Percentiles rank a stretch among this genome's conserved stretches.
Evolutionary conservation across 2,113 vertebrate genomes (phyloP).

Genomic region (Oenanthe melanoleuca): DNA sequence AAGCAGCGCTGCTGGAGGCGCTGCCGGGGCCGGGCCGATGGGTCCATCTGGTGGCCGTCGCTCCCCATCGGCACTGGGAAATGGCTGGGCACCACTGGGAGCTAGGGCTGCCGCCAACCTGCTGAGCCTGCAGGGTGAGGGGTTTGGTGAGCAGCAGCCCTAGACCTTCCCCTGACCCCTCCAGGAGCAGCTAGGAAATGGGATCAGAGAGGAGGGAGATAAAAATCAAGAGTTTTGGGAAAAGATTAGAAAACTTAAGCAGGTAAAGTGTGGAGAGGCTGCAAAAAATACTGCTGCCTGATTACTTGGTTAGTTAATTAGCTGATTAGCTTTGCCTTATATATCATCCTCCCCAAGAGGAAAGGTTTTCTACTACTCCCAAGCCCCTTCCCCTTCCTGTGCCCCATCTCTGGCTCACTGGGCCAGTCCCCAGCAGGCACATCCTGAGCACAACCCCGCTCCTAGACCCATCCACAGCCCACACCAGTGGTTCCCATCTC

Average conservation of each 20-base stretch:
- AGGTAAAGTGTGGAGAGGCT: neutral
- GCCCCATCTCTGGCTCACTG: fast-evolving
- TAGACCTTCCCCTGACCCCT: neutral
- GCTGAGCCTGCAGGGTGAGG: neutral
- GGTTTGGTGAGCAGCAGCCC: neutral
- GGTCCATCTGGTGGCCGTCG: conserved; percentile 19
- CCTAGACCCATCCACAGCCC: neutral
- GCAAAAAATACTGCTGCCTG: neutral
- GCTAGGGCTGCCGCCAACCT: neutral
- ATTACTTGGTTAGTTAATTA: neutral
- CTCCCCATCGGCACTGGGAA: fast-evolving
- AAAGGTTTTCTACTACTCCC: neutral
- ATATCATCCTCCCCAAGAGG: neutral
- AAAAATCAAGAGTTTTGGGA: neutral
- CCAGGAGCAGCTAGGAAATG: neutral
- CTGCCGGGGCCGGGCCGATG: neutral
- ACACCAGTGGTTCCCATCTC: neutral
- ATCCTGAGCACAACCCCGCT: neutral
- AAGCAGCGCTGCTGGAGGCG: neutral
- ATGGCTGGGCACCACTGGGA: fast-evolving
- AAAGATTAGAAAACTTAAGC: neutral
- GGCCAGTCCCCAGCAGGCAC: neutral
- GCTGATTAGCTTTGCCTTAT: neutral
- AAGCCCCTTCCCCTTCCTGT: neutral
- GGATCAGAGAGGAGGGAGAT: neutral